Evolutionary conservation across 2,888 invertebrate species (phyloP).

Genomic region (Luffia ferchaultella): DNA sequence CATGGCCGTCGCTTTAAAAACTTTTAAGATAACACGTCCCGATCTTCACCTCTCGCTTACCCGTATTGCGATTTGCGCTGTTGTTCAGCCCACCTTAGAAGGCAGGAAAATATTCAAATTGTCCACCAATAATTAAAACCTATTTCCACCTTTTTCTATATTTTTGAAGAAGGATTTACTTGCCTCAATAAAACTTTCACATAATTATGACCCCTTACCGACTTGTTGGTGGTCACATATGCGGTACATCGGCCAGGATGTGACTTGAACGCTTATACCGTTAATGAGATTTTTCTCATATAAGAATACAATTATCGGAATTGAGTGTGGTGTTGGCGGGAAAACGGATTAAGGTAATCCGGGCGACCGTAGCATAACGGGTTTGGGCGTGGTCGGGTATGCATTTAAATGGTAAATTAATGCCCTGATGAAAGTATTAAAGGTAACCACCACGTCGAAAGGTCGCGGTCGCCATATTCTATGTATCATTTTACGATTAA

Average conservation of each 20-base stretch:
- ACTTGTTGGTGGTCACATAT: neutral
- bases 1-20: neutral
- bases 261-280: neutral
- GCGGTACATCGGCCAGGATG: neutral
- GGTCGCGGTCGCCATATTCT: no score
- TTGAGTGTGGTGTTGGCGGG: neutral
- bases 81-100: no score
- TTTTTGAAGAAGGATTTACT: neutral
- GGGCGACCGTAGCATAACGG: no score
- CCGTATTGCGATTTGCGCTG: no score
- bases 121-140: no score
- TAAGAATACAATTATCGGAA: neutral
- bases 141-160: no score
- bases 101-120: no score
- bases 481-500: no score
- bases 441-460: no score
- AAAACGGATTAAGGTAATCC: neutral
- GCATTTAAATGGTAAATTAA: neutral
- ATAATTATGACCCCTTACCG: neutral
- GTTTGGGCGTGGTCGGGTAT: neutral
- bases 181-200: neutral
- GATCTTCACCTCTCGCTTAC: neutral
- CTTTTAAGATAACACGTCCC: neutral
- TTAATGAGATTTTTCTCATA: neutral
- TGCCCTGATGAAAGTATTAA: neutral